These are phyloP conservation scores for Heteromormyrus szaboi DNA, from an alignment of 2,797 vertebrate genomes.

Conservation along the genomic window DNA sequence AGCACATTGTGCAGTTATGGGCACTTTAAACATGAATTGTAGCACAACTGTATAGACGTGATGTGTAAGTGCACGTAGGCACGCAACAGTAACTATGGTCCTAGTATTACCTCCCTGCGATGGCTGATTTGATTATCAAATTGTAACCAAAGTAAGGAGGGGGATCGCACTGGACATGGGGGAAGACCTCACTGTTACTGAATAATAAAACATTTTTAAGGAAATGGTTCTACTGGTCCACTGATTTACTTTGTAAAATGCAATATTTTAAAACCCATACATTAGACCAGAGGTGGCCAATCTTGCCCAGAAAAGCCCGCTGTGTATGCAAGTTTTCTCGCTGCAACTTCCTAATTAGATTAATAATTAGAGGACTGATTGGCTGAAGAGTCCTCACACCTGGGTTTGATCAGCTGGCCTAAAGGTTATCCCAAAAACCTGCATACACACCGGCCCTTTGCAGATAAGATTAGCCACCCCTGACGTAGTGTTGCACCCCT, in stretches of 20 bases:
- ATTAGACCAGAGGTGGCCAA: neutral
- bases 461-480: neutral
- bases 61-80: constrained; percentile 28
- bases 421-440: neutral
- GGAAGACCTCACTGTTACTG: constrained; percentile 14
- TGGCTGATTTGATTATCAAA: neutral
- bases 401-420: neutral
- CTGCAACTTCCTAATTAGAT: neutral
- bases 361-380: neutral
- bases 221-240: neutral
- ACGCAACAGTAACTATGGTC: constrained; percentile 7
- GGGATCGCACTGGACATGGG: constrained; percentile 15
- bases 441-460: neutral
- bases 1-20: constrained; percentile 50
- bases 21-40: constrained; percentile 53
- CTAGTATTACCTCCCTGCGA: neutral
- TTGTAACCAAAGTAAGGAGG: neutral
- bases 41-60: constrained; percentile 41
- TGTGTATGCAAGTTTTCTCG: neutral
- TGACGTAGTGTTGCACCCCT: neutral
- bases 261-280: neutral
- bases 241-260: neutral
- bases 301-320: neutral
- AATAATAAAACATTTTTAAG: constrained; percentile 12
- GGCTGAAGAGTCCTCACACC: neutral